Conservation (phyloP, 2,113 vertebrate species). For the Chloropsis hardwickii region DNA sequence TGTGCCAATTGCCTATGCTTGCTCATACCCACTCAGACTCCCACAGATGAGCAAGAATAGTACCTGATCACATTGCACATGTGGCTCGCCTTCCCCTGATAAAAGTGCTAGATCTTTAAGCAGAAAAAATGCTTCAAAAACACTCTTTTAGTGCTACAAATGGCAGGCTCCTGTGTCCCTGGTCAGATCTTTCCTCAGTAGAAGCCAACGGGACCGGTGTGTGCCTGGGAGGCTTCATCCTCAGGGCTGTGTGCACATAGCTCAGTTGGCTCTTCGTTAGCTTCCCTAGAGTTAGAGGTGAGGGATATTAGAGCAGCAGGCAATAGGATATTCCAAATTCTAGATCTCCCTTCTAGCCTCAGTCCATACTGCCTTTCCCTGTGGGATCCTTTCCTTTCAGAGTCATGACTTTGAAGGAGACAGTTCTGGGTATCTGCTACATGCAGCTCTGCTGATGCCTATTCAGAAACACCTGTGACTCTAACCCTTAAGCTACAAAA, state of each 20-base stretch:
- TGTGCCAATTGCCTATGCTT: background rate
- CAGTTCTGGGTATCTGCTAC: background rate
- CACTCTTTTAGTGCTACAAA: background rate
- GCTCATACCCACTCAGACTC: background rate
- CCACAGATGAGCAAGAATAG: constrained; percentile 29
- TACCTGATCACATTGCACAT: background rate
- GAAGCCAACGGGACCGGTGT: rapidly evolving
- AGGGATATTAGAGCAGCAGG: background rate
- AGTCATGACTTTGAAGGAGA: background rate
- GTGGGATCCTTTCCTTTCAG: background rate
- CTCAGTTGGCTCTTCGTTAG: background rate
- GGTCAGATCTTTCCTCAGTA: background rate
- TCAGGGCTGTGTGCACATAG: background rate
- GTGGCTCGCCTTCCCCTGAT: background rate
- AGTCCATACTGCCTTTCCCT: background rate
- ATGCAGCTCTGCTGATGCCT: background rate
- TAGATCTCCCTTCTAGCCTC: background rate
- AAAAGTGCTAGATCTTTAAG: background rate
- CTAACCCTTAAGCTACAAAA: background rate
- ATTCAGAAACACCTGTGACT: background rate
- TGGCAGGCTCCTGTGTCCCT: background rate
- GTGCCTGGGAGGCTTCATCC: background rate
- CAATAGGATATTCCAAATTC: background rate
- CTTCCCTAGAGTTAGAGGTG: background rate
- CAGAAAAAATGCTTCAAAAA: background rate